Conservation (phyloP, 2,888 invertebrate genomes). For the Hartigia nigra region DNA sequence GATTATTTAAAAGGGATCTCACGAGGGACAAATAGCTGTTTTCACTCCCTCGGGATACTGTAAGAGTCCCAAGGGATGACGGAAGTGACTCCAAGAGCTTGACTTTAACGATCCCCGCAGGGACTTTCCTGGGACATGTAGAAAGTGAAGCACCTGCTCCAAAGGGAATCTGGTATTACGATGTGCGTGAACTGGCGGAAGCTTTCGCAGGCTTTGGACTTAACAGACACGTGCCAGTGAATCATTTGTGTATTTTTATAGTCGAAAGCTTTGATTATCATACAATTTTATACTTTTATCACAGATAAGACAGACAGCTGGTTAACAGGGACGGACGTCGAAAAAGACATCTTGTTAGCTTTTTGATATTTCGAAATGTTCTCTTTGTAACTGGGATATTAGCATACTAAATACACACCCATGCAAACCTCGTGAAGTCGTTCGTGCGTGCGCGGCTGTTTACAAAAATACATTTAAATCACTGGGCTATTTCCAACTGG, state of each 20-base stretch:
- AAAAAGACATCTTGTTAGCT: neutral
- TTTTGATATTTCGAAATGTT: neutral
- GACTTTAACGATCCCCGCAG: neutral
- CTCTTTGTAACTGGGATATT: neutral
- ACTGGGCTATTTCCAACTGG: constrained; percentile 45
- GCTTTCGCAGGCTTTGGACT: constrained; percentile 1
- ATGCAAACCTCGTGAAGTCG: neutral
- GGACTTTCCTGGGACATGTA: neutral
- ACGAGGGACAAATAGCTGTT: neutral
- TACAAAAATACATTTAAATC: constrained; percentile 47
- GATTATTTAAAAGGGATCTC: neutral
- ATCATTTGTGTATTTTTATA: neutral
- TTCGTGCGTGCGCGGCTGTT: constrained; percentile 15
- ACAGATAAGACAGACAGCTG: neutral
- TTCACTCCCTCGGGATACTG: neutral
- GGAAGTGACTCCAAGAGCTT: neutral
- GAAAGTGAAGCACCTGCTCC: neutral
- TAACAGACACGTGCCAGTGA: neutral
- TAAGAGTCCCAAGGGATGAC: neutral
- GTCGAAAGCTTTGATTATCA: neutral
- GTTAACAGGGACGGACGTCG: neutral
- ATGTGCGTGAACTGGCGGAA: neutral
- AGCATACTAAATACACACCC: neutral
- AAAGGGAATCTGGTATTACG: neutral
- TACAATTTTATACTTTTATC: neutral